Base-by-base conservation (phyloP, 2,797 vertebrate genomes). In the Falco rusticolus region DNA sequence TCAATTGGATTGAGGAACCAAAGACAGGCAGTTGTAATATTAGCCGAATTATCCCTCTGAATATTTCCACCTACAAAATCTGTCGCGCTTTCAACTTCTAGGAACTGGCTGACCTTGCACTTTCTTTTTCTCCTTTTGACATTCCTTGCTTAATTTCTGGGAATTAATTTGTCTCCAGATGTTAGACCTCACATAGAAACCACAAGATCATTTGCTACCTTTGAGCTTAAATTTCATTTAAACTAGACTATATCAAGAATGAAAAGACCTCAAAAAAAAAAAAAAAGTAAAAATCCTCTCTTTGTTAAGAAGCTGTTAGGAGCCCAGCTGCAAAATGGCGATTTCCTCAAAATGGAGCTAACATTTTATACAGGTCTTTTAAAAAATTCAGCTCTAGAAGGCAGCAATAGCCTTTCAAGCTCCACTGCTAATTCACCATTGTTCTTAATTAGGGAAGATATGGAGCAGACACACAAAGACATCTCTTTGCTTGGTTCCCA, bases 401-500 rank as follows among this genome's bases (percentile, higher is more conserved):
- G 74, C 53, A 84, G 79, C 76, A 53, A 77, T 63, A 92, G 48
- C 78, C 75, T 97, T 97, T 93, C 88, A 94, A 89, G 89, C 71
- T 92, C 75, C 69, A 65, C 7, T 89, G 87, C 65, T 94, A 93
- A 96, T 94, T 95, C 71, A 84, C 77, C 50, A 90, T 93, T 95
- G 78, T 96, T 94, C 86, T 93, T 97, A 96, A 96, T 95, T 91
- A 96, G 75, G 47, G 86, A 69, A 70, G 77, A 92, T 92, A 88
- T 17, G 71, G 91, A 96, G 80, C 31, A 94, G 65, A 75, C 56
- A 89, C 66, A 96, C 71, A 93, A 77, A 96, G 81, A 74, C 61
- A 59, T 89, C 57, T 85, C 59, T 94, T 85, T 91, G 47, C 90
- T 93, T 90, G 59, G 59, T 84, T 92, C 72, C 68, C 66, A 96